Evolutionary conservation across 2,113 vertebrate species (phyloP), one percentile per base, ranked within the genome.

Genomic region (Corvus hawaiiensis): DNA sequence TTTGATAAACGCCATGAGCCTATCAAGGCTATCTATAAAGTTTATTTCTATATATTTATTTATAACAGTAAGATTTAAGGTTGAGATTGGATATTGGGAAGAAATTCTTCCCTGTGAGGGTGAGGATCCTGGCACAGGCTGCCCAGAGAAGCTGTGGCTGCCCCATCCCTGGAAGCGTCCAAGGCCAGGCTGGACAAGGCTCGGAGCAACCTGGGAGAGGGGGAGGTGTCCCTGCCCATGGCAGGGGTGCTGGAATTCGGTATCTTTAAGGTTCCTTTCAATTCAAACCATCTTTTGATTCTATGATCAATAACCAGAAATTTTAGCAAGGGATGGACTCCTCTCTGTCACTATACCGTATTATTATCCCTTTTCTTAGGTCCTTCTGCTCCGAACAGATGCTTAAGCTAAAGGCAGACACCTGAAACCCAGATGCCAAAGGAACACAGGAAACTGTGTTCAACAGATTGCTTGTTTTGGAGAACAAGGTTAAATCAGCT

Each of bases 221-320:
- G 10, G 8, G 41, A 49, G 5, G 8, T 55, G n/a, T 55, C 55
- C 30, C 62, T 62, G 24, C 48, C 26, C 55, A 32, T 4, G 17
- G 10, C 7, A 37, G 10, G 8, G 3, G 17, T 1, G 9, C 1
- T 76, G 27, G 35, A 71, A 56, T 28, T 13, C 23, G 10, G 0
- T 13, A n/a, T 16, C 15, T 20, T 49, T 56, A 28, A 24, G 11
- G 21, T 56, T 55, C 35, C 10, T 84, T 18, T 10, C 35, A 84
- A 4, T 37, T 10, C 35, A 51, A 71, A 84, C 13, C 9, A 63
- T 12, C 8, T 13, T 56, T 32, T 62, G 16, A 77, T 28, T 49
- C 7, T 37, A 4, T 9, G 26, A 56, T 37, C 22, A 37, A 20
- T 20, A 37, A 71, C 16, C 43, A 68, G 9, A 37, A 74, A 55